Evolutionary conservation across 2,888 invertebrate genomes (phyloP).

Genomic region (Caenorhabditis wallacei): DNA sequence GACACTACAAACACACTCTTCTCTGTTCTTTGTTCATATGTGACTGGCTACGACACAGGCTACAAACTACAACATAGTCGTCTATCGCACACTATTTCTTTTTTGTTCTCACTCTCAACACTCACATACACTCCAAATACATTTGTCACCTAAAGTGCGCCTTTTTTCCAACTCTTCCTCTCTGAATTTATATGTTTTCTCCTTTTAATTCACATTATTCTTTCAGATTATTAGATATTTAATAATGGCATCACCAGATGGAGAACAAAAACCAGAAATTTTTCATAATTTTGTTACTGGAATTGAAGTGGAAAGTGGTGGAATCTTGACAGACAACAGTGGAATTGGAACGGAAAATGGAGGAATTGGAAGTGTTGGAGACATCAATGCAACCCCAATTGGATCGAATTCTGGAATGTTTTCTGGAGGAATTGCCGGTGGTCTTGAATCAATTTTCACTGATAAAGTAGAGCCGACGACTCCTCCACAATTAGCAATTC

Average conservation of each 20-base stretch:
- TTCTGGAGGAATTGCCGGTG: background rate
- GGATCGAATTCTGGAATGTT: background rate
- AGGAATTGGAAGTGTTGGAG: conserved; percentile 4
- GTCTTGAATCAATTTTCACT: background rate
- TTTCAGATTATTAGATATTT: background rate
- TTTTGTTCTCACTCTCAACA: conserved; percentile 20
- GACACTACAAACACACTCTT: conserved; percentile 38
- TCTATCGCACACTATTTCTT: conserved; percentile 51
- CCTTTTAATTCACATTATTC: background rate
- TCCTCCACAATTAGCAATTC: background rate
- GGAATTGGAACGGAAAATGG: background rate
- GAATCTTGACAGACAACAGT: background rate
- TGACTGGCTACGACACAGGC: conserved; percentile 40
- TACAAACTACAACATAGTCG: conserved; percentile 51
- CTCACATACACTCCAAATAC: conserved; percentile 5
- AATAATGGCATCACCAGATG: background rate
- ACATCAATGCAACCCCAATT: no score
- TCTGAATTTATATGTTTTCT: background rate
- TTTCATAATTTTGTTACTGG: conserved; percentile 1
- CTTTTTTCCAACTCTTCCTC: background rate
- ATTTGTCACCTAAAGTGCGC: conserved; percentile 4
- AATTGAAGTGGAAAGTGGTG: no score
- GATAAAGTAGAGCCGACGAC: conserved; percentile 11
- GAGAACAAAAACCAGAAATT: conserved; percentile 15
- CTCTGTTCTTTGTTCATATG: background rate